phyloP scores from a whole-genome alignment of 1,140 invertebrate genomes.

The Zaprionus ornatus region DNA sequence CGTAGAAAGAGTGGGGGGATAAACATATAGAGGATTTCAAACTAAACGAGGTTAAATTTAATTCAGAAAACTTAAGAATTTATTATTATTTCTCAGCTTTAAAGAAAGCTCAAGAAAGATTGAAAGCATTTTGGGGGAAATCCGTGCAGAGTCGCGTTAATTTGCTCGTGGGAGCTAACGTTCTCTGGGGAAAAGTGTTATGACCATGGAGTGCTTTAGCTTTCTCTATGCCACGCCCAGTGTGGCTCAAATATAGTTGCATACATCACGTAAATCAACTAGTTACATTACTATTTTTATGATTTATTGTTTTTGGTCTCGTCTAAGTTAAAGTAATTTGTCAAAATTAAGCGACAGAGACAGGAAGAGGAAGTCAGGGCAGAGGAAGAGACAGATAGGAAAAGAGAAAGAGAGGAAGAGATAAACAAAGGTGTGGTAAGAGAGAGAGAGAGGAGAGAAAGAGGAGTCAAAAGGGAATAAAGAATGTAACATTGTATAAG shows the following conservation, averaged over 20 bases:
- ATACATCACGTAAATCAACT: slow-evolving; percentile 2
- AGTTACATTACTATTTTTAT: slow-evolving; percentile 1
- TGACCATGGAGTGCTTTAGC: background rate
- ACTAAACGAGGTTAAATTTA: background rate
- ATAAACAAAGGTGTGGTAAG: background rate
- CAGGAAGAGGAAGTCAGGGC: background rate
- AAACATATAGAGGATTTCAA: background rate
- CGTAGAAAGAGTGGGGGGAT: background rate
- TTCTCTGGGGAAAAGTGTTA: background rate
- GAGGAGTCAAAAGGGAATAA: too few species aligned
- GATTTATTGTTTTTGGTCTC: slow-evolving; percentile 2
- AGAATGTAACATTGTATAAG: too few species aligned
- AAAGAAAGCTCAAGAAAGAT: background rate
- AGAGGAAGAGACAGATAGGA: background rate
- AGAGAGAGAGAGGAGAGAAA: too few species aligned
- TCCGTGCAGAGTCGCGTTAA: background rate
- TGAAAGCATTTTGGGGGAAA: background rate
- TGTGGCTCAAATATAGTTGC: background rate
- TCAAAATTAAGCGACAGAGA: background rate
- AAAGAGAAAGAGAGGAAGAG: background rate
- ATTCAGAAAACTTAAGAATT: background rate
- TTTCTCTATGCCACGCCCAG: background rate
- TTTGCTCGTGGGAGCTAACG: background rate
- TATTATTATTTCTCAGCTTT: background rate
- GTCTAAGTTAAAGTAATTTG: background rate